Evolutionary conservation across 37 sponge, comb jelly and placozoan species (phyloP), one percentile per base, ranked within the genome.

Genomic region (Cladorhizidae sp.): DNA sequence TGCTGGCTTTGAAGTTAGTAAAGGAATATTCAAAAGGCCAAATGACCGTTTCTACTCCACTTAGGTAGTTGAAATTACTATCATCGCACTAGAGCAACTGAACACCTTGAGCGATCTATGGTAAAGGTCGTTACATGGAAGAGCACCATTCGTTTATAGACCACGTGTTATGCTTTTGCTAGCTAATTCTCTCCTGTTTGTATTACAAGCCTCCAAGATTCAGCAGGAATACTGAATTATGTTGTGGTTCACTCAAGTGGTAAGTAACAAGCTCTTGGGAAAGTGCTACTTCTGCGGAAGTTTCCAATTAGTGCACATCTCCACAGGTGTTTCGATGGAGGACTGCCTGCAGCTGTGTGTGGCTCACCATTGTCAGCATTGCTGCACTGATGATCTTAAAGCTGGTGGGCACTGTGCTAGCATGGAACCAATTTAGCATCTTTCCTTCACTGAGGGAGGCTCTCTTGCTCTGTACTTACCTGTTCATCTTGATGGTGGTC

Each of bases 281-380:
- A 29, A 61, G 29, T 61, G 63, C 63, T 6, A 7, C 7, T n/a
- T 11, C 6, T 61, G 63, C 29, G 6, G 25, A 7, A 61, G 14
- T 61, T 28, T 61, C 18, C 12, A 28, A 61, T n/a, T 28, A 29
- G 63, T 28, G 63, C 29, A n/a, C 29, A 61, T 29, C 25, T 61
- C 39, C 21, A 68, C 73, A 87, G 88, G 88, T 81, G 32, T 87
- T 68, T 54, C 26, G 77, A 37, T 87, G 88, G 88, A 76, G 88
- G 1, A 76, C 76, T 21, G 70, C 33, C 0, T 82, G 76, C 0
- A 80, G 81, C 62, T 57, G 36, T 2, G 54, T 83, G 32, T 88
- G 88, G 88, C 54, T 76, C 63, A 22, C 41, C 2, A 21, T 68
- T 35, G 31, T 81, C 45, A 29, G 77, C 21, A 20, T 64, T 5